phyloP scores from a whole-genome alignment of 2,113 vertebrate species.

The Aegotheles bennettii region DNA sequence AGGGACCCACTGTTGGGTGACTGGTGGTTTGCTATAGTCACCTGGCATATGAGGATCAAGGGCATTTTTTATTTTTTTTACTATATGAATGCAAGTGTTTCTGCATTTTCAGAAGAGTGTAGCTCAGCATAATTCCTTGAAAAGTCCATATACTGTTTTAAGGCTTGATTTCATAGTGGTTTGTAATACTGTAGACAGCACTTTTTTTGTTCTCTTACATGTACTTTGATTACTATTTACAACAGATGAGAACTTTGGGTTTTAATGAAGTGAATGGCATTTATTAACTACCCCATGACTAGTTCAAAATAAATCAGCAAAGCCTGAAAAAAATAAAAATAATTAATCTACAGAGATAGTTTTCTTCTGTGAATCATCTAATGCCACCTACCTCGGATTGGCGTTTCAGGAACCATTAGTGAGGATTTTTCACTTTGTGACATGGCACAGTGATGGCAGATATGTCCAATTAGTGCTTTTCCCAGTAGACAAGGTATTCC shows the following conservation, averaged over 20 bases:
- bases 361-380: conserved; percentile 68
- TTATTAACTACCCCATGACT: conserved; percentile 63
- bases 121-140: not conserved
- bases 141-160: not conserved
- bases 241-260: conserved; percentile 41
- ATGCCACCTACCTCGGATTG: conserved; percentile 56
- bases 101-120: not conserved
- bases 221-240: conserved; percentile 36
- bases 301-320: conserved; percentile 42
- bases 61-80: not conserved
- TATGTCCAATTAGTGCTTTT: conserved; percentile 57
- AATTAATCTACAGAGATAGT: conserved; percentile 60
- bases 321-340: conserved; percentile 52
- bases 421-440: conserved; percentile 65
- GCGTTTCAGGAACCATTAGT: conserved; percentile 42
- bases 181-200: not conserved
- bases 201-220: not conserved
- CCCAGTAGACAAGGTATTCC: conserved; percentile 18
- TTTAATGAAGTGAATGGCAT: conserved; percentile 73
- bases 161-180: not conserved
- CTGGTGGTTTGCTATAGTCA: not conserved
- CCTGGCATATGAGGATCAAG: not conserved
- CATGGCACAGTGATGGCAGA: not conserved
- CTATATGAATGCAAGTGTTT: not conserved
- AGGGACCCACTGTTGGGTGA: not conserved